A percentile compares a stretch with the other conserved stretches of the same genome.
phyloP scores from a whole-genome alignment of 1,140 invertebrate genomes.

The Macrobrachium rosenbergii region DNA sequence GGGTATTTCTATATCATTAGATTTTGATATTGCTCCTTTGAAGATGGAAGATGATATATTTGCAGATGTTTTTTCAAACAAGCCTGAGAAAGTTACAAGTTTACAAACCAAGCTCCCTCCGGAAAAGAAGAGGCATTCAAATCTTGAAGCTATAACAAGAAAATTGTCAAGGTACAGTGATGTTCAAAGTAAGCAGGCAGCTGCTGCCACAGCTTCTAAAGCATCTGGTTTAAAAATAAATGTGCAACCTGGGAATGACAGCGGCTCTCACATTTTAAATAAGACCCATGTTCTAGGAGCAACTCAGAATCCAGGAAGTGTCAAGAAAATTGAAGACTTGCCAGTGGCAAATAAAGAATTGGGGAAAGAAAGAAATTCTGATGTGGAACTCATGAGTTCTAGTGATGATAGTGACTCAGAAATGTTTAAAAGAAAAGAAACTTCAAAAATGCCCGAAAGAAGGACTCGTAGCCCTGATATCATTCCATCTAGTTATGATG shows the following conservation, averaged over 20 bases:
- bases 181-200: too few species aligned
- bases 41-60: constrained; percentile 78
- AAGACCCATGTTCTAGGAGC: too few species aligned
- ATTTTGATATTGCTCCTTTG: constrained; percentile 59
- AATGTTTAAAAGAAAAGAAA: neutral
- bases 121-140: too few species aligned
- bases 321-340: neutral
- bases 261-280: too few species aligned
- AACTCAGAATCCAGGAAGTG: neutral
- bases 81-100: neutral
- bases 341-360: neutral
- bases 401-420: constrained; percentile 27
- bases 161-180: too few species aligned
- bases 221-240: too few species aligned
- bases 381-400: constrained; percentile 6
- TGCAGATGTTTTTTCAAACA: constrained; percentile 75
- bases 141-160: too few species aligned
- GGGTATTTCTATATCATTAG: constrained; percentile 56
- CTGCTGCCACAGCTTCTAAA: too few species aligned
- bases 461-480: too few species aligned
- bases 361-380: neutral
- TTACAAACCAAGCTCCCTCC: too few species aligned
- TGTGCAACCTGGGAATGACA: too few species aligned
- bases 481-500: too few species aligned
- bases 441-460: neutral